A percentile compares a stretch with the other conserved stretches of the same genome.
Conservation (phyloP, 2,888 invertebrate species). For the Drosophila meridionalis region DNA sequence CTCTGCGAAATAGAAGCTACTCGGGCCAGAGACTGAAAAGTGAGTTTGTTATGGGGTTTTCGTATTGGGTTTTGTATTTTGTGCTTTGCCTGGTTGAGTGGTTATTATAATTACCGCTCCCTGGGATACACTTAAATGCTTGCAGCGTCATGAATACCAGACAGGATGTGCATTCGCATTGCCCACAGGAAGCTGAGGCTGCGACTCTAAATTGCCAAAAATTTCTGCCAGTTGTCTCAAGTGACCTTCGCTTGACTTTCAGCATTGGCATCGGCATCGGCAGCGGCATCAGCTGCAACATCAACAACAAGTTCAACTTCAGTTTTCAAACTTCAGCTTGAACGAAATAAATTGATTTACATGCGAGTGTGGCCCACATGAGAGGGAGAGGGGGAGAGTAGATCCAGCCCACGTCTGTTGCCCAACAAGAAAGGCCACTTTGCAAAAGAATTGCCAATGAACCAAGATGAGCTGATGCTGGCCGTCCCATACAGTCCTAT, state of each 20-base stretch:
- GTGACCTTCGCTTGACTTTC: conserved; percentile 60
- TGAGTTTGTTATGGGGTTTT: conserved; percentile 29
- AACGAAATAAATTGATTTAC: conserved; percentile 74
- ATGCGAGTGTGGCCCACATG: conserved; percentile 50
- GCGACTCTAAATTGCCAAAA: conserved; percentile 39
- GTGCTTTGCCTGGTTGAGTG: conserved; percentile 35
- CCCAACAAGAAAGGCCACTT: conserved; percentile 70
- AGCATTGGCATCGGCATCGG: conserved; percentile 10
- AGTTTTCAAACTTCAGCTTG: conserved; percentile 51
- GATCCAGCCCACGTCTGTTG: conserved; percentile 50
- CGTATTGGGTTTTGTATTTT: conserved; percentile 19
- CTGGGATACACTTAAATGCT: conserved; percentile 69
- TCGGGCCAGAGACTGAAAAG: conserved; percentile 27
- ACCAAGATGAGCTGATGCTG: conserved; percentile 55
- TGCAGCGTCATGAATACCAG: conserved; percentile 68
- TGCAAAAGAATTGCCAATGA: conserved; percentile 70
- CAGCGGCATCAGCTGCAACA: conserved; percentile 6
- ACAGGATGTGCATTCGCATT: conserved; percentile 64
- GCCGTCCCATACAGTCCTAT: conserved; percentile 8
- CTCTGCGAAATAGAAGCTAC: conserved; percentile 70
- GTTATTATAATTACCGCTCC: conserved; percentile 76
- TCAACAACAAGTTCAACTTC: conserved; percentile 25
- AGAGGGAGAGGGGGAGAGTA: not conserved
- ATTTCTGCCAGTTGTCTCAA: conserved; percentile 40
- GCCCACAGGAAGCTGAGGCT: conserved; percentile 58